Conservation (phyloP, 2,113 vertebrate genomes). For the Rhabdornis inornatus region DNA sequence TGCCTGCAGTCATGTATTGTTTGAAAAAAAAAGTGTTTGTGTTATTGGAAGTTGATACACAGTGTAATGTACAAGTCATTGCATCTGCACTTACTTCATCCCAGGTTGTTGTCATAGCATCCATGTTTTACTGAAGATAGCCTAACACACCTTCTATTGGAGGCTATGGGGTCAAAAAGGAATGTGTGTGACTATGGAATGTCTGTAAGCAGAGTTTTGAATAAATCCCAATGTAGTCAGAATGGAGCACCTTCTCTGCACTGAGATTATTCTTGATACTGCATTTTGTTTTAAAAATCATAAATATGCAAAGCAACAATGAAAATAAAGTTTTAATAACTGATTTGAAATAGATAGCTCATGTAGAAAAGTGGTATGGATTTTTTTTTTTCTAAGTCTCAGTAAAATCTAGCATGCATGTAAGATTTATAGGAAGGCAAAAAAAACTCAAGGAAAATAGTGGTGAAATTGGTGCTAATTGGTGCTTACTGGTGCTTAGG, state of each 20-base stretch:
- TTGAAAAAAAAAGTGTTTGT: neutral
- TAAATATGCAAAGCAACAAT: neutral
- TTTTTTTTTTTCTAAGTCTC: no score
- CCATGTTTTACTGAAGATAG: neutral
- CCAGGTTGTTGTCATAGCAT: neutral
- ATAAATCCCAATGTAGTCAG: neutral
- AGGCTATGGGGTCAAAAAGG: neutral
- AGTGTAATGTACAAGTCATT: neutral
- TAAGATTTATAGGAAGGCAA: neutral
- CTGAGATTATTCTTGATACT: neutral
- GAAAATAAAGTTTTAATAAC: neutral
- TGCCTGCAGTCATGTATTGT: neutral
- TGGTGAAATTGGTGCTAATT: neutral
- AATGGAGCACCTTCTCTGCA: neutral
- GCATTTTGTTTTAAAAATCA: neutral
- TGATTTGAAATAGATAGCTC: neutral
- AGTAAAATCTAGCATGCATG: neutral
- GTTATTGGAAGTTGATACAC: neutral
- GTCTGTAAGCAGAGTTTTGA: neutral
- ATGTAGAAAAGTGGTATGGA: neutral
- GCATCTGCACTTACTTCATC: neutral
- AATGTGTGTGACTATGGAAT: neutral
- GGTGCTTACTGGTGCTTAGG: neutral
- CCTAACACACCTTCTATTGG: neutral
- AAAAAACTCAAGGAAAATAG: neutral